phyloP scores from a whole-genome alignment of 2,888 invertebrate genomes.

The Pecten maximus region DNA sequence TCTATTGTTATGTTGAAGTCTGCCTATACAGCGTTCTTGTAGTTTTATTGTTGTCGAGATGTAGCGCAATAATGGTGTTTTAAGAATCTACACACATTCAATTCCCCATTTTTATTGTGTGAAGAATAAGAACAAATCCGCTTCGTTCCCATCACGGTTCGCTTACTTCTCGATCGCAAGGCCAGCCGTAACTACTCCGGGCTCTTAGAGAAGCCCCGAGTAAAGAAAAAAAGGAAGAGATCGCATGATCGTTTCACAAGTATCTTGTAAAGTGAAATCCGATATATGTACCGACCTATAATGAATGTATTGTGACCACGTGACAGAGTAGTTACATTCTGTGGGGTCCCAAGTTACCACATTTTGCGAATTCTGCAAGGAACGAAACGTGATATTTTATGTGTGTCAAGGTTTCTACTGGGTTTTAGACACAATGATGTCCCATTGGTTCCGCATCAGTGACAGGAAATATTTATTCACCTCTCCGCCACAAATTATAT shows the following conservation, averaged over 20 bases:
- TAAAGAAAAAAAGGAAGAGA: neutral
- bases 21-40: neutral
- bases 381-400: neutral
- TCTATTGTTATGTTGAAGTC: neutral
- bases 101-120: constrained; percentile 16
- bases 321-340: constrained; percentile 18
- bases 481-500: neutral
- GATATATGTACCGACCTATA: constrained; percentile 18
- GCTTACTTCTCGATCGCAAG: neutral
- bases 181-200: neutral
- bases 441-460: neutral
- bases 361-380: constrained; percentile 10
- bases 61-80: constrained; percentile 10
- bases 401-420: neutral
- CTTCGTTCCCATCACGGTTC: neutral
- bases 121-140: constrained; percentile 20
- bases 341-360: constrained; percentile 2
- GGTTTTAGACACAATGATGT: neutral
- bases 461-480: neutral
- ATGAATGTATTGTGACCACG: constrained; percentile 27
- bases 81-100: neutral
- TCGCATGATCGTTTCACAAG: constrained; percentile 18
- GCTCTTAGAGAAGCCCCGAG: neutral
- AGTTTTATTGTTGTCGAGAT: neutral
- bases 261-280: constrained; percentile 24